A percentile compares a stretch with the other conserved stretches of the same genome.
Evolutionary conservation across 2,888 invertebrate species (phyloP).

Genomic region (Agonopterix subpropinquella): DNA sequence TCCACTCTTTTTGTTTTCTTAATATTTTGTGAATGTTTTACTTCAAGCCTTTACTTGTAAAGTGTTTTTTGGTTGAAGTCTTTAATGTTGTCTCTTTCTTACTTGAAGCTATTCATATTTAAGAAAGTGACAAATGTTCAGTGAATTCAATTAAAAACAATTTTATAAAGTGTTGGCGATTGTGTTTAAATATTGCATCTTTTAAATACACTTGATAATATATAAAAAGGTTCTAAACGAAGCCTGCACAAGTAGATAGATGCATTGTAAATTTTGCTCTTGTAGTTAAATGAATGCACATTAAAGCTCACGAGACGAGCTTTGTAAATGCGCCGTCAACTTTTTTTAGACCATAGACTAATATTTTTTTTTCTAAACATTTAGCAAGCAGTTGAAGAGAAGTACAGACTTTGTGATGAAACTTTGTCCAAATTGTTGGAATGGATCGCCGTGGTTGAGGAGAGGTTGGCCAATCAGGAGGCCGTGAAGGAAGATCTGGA

Average conservation of each 20-base stretch:
- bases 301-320: slow-evolving; percentile 13
- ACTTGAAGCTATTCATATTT: no score
- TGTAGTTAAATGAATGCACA: slow-evolving; percentile 26
- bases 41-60: no score
- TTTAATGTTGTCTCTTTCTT: no score
- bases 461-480: slow-evolving; percentile 88
- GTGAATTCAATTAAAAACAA: no score
- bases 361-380: slow-evolving; percentile 30
- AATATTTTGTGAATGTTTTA: slow-evolving; percentile 12
- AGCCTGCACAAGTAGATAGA: slow-evolving; percentile 33
- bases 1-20: slow-evolving; percentile 1
- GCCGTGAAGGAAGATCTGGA: slow-evolving; percentile 91
- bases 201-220: slow-evolving; percentile 10
- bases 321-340: slow-evolving; percentile 13
- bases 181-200: neutral
- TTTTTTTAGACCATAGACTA: slow-evolving; percentile 14
- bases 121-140: no score
- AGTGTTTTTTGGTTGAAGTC: no score
- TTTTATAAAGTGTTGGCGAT: no score
- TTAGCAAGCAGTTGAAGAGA: slow-evolving; percentile 97
- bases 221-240: slow-evolving; percentile 6
- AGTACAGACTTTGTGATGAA: slow-evolving; percentile 93
- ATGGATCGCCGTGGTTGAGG: slow-evolving; percentile 91
- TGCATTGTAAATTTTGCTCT: slow-evolving; percentile 29
- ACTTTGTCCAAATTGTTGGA: slow-evolving; percentile 88